These are phyloP conservation scores for Phania funesta DNA, from an alignment of 2,888 invertebrate genomes.

Conservation along the genomic window DNA sequence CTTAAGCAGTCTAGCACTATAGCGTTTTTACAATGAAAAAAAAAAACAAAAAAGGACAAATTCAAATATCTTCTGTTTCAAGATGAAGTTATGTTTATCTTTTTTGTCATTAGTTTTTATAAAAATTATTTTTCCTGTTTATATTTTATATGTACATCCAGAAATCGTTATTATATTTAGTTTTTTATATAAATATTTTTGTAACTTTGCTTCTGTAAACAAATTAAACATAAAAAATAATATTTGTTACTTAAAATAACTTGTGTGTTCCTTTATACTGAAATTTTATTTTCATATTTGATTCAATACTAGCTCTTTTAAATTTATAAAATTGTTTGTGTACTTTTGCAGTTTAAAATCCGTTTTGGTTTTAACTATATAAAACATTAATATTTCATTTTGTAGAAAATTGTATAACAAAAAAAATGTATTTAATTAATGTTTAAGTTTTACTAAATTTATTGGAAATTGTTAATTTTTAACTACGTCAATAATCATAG, in stretches of 20 bases:
- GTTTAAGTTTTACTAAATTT: slow-evolving; percentile 60
- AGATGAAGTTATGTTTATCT: slow-evolving; percentile 35
- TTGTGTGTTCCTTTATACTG: slow-evolving; percentile 44
- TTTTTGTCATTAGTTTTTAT: slow-evolving; percentile 40
- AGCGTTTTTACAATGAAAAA: slow-evolving; percentile 23
- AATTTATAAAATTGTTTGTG: not conserved
- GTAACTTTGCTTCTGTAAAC: slow-evolving; percentile 20
- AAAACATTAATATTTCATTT: slow-evolving; percentile 20
- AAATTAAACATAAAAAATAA: slow-evolving; percentile 36
- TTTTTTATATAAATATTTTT: slow-evolving; percentile 18
- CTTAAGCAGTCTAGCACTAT: slow-evolving; percentile 22
- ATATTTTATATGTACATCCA: slow-evolving; percentile 46
- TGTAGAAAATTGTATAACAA: slow-evolving; percentile 37
- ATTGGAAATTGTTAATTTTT: slow-evolving; percentile 49
- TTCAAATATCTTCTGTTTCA: slow-evolving; percentile 48
- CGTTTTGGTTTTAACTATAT: slow-evolving; percentile 19
- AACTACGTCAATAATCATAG: slow-evolving; percentile 16
- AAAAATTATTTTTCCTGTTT: slow-evolving; percentile 36
- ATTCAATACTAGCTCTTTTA: slow-evolving; percentile 8
- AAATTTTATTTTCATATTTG: slow-evolving; percentile 4
- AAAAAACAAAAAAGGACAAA: slow-evolving; percentile 1
- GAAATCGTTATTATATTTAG: slow-evolving; percentile 36
- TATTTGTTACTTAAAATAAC: slow-evolving; percentile 52
- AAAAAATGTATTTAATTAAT: slow-evolving; percentile 45
- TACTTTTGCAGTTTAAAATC: slow-evolving; percentile 7